Evolutionary conservation across 2,797 vertebrate species (phyloP), one percentile per base, ranked within the genome.

Genomic region (Choloepus didactylus): DNA sequence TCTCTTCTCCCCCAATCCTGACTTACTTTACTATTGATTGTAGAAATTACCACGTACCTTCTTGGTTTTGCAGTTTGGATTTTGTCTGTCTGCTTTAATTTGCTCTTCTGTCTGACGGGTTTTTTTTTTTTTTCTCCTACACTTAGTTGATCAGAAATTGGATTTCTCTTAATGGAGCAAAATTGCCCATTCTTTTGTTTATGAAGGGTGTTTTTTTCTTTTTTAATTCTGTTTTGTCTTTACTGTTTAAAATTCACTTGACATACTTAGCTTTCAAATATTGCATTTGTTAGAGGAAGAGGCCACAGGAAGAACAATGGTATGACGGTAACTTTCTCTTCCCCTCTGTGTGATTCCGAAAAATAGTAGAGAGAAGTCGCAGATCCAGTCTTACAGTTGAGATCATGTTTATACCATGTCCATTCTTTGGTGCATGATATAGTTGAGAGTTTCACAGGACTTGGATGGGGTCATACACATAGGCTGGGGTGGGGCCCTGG

Each of bases 161-260:
- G 56, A 46, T 90, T 90, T 93, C 23, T 94, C 35, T 56, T 51
- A 73, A 51, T 41, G 49, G 19, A 59, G 64, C 35, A 87, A 87
- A 87, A 25, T 51, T 73, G 83, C 29, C n/a, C 56, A 60, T 35
- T 83, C 67, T 88, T 93, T 92, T 70, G 6, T 73, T 75, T 66
- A 35, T 66, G 62, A 91, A 54, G 18, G 12, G 8, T 70, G 1
- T 75, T 88, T 95, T 87, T 46, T 54, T 44, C 41, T 3, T 94
- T 90, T 25, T 84, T 66, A 80, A 46, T 64, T n/a, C 56, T 93
- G 15, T 75, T 94, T 79, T 41, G 27, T 77, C 92, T 95, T 91
- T n/a, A 64, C 41, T 41, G 23, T 91, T 90, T 16, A 75, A 51
- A 67, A 77, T 59, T 91, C 80, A 44, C 46, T 76, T 75, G 69